phyloP scores from a whole-genome alignment of 2,797 vertebrate species.

The Sebastes itinus region DNA sequence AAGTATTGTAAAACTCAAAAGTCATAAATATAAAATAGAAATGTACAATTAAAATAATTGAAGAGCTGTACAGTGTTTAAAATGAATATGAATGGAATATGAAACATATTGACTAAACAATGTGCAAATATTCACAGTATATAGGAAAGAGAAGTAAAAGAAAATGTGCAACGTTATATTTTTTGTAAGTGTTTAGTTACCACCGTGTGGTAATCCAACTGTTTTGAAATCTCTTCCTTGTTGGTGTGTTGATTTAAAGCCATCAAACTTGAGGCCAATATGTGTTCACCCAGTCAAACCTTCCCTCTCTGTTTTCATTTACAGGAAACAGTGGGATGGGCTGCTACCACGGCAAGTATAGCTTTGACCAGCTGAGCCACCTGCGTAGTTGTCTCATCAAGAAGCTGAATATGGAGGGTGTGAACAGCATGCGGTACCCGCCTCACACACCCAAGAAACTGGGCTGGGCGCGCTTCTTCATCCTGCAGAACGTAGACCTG shows the following conservation, averaged over 20 bases:
- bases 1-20: too few relatives aligned
- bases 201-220: too few relatives aligned
- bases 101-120: not conserved
- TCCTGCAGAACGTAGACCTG: constrained; percentile 73
- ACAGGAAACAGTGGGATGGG: constrained; percentile 94
- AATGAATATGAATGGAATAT: not conserved
- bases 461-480: constrained; percentile 81
- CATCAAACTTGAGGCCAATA: not conserved
- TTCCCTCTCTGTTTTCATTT: not conserved
- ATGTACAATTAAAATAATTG: not conserved
- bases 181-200: too few relatives aligned
- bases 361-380: constrained; percentile 92
- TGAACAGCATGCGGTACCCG: constrained; percentile 86
- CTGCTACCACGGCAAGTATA: constrained; percentile 87
- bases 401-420: constrained; percentile 84
- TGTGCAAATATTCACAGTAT: not conserved
- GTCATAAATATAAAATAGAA: too few relatives aligned
- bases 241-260: not conserved
- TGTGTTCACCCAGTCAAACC: not conserved
- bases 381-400: constrained; percentile 87
- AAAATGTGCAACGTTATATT: too few relatives aligned
- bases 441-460: constrained; percentile 83
- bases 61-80: too few relatives aligned
- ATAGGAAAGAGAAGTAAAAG: too few relatives aligned
- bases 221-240: too few relatives aligned